These are phyloP conservation scores for Microdon myrmicae DNA, from an alignment of 2,888 invertebrate genomes.

Conservation along the genomic window DNA sequence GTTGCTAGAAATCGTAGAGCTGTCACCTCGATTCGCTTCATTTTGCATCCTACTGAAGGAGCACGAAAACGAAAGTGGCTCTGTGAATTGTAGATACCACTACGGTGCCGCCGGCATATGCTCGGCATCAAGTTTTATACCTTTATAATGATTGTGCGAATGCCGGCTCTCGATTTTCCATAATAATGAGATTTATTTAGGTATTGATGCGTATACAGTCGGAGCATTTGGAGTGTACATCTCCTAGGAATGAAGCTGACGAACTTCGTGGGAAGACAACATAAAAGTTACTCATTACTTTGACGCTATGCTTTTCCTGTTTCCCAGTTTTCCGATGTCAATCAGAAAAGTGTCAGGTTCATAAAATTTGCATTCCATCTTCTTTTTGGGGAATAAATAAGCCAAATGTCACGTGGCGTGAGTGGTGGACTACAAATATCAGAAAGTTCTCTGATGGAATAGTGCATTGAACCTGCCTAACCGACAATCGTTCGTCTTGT, in stretches of 20 bases:
- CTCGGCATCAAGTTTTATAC: constrained; percentile 36
- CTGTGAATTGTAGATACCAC: constrained; percentile 14
- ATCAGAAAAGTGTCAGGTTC: constrained; percentile 44
- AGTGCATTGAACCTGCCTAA: too few relatives aligned
- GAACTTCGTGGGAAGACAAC: constrained; percentile 41
- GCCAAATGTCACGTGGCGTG: constrained; percentile 4
- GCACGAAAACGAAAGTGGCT: too few relatives aligned
- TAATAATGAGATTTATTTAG: constrained; percentile 37
- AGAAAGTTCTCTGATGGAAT: too few relatives aligned
- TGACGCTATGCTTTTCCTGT: constrained; percentile 9
- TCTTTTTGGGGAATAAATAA: constrained; percentile 2
- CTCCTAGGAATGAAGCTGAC: constrained; percentile 33
- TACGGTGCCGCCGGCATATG: constrained; percentile 33
- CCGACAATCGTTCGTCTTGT: too few relatives aligned
- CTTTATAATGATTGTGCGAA: constrained; percentile 47
- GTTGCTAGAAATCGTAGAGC: constrained; percentile 38
- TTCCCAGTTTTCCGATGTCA: constrained; percentile 38
- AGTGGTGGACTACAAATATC: too few relatives aligned
- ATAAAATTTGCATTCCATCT: constrained; percentile 45
- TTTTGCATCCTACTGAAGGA: too few relatives aligned
- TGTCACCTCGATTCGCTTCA: background rate
- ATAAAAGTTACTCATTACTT: constrained; percentile 42
- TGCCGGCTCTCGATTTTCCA: constrained; percentile 38
- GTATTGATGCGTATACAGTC: background rate
- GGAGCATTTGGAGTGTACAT: constrained; percentile 4